Evolutionary conservation across 2,113 vertebrate genomes (phyloP).

Genomic region (Ardeotis arabs): DNA sequence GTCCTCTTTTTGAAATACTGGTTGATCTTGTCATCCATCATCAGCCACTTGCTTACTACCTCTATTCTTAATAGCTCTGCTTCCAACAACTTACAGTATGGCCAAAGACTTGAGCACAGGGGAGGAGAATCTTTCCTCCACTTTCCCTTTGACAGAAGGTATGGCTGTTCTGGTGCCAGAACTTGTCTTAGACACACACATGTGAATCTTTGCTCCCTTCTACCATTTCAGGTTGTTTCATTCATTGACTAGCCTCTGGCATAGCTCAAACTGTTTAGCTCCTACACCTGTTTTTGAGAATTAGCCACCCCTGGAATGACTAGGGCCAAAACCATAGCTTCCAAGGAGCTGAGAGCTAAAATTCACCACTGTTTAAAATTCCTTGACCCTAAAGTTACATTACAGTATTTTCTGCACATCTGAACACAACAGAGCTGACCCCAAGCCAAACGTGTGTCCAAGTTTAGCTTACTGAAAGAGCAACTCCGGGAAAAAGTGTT

Average conservation of each 20-base stretch:
- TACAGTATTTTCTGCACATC: background rate
- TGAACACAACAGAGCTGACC: background rate
- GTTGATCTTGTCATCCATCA: background rate
- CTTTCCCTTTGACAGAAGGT: background rate
- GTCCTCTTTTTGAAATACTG: background rate
- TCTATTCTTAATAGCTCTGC: background rate
- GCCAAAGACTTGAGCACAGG: background rate
- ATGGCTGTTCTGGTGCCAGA: background rate
- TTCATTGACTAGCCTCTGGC: background rate
- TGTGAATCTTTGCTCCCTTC: background rate
- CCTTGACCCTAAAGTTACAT: background rate
- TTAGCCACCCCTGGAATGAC: background rate
- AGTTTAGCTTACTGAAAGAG: background rate
- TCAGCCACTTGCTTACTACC: background rate
- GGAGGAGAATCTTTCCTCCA: background rate
- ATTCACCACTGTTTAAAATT: background rate
- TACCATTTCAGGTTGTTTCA: background rate
- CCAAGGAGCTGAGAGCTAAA: background rate
- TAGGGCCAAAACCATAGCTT: background rate
- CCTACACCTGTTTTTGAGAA: background rate
- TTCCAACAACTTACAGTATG: background rate
- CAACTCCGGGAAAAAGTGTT: background rate
- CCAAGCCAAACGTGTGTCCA: background rate
- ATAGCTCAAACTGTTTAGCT: background rate
- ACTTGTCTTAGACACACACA: background rate